phyloP scores from a whole-genome alignment of 2,113 vertebrate species.

The Sakesphorus luctuosus region DNA sequence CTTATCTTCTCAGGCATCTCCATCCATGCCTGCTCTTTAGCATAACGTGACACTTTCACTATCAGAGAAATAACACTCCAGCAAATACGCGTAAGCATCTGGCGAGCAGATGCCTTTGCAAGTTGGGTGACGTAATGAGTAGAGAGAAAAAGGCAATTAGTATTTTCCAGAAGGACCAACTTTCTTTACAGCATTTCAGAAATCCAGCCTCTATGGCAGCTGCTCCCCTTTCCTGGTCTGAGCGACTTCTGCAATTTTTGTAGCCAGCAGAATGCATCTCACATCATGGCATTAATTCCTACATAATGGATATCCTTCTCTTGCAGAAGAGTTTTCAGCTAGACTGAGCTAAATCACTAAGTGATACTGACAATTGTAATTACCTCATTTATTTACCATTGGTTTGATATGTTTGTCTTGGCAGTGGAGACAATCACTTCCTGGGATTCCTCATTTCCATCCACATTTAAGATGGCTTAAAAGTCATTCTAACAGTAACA shows the following conservation, averaged over 20 bases:
- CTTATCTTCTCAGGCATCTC: not conserved
- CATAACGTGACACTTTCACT: not conserved
- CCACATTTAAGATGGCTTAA: not conserved
- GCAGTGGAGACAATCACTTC: not conserved
- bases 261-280: not conserved
- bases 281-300: not conserved
- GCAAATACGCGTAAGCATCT: not conserved
- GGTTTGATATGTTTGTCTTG: not conserved
- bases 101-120: conserved; percentile 5
- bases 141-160: not conserved
- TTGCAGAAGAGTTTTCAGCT: not conserved
- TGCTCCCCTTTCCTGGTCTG: not conserved
- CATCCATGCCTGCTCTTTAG: not conserved
- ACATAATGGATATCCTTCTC: not conserved
- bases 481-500: not conserved
- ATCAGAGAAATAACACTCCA: not conserved
- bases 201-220: not conserved
- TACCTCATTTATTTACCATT: not conserved
- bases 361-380: not conserved
- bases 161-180: not conserved
- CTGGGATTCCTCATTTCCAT: not conserved
- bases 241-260: not conserved
- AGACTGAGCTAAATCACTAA: not conserved
- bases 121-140: not conserved
- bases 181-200: not conserved